Conservation (phyloP, 1,140 invertebrate genomes). For the Acromyrmex charruanus region DNA sequence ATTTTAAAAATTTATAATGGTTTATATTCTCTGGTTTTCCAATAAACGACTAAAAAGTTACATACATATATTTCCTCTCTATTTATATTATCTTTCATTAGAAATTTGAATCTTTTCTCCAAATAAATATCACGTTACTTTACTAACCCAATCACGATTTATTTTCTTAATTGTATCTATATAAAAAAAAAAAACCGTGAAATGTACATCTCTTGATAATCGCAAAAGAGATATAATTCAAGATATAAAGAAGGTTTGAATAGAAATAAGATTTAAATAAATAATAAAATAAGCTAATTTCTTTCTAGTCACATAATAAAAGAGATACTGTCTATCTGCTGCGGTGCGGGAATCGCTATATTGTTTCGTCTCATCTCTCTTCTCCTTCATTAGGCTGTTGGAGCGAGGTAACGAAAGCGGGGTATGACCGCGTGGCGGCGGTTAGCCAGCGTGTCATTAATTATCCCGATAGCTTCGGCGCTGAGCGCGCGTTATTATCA, state of each 20-base stretch:
- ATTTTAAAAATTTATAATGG: not conserved
- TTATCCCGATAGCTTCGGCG: slow-evolving; percentile 61
- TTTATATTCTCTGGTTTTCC: slow-evolving; percentile 18
- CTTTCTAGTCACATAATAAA: not conserved
- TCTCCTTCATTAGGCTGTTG: slow-evolving; percentile 39
- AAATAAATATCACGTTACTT: not conserved
- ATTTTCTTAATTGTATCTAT: not conserved
- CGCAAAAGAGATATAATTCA: not conserved
- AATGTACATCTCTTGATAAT: not conserved
- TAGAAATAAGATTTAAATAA: no score
- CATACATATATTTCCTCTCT: not conserved
- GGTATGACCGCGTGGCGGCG: slow-evolving; percentile 2
- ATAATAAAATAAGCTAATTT: not conserved
- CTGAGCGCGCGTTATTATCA: slow-evolving; percentile 59
- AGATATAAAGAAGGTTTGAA: not conserved
- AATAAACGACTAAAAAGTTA: not conserved
- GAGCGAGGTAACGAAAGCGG: slow-evolving; percentile 45
- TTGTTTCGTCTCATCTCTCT: slow-evolving; percentile 20
- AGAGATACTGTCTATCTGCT: not conserved
- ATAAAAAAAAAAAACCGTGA: not conserved
- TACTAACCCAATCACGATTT: not conserved
- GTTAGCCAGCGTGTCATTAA: slow-evolving; percentile 63
- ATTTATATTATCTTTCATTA: not conserved
- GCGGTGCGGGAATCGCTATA: slow-evolving; percentile 1
- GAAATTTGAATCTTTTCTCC: not conserved